phyloP scores from a whole-genome alignment of 2,797 vertebrate genomes.

The Cetoscarus ocellatus region DNA sequence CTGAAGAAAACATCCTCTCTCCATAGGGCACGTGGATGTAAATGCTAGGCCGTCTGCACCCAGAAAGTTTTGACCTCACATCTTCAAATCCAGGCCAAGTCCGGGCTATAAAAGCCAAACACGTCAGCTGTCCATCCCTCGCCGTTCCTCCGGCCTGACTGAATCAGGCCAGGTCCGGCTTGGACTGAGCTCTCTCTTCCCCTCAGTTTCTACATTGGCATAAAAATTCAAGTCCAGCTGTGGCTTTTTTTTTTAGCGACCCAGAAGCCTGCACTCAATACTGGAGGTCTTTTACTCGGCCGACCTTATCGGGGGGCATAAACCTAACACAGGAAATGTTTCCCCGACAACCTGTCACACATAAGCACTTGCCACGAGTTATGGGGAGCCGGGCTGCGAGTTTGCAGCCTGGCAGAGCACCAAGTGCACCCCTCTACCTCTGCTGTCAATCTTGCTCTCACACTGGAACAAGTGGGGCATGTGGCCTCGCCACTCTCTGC shows the following conservation, averaged over 20 bases:
- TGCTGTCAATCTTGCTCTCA: conserved; percentile 71
- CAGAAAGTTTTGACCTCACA: conserved; percentile 4
- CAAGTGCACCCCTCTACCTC: conserved; percentile 56
- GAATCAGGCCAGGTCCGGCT: conserved; percentile 30
- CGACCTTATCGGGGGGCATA: conserved; percentile 65
- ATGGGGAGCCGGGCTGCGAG: conserved; percentile 38
- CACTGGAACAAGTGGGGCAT: conserved; percentile 62
- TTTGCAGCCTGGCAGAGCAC: conserved; percentile 48
- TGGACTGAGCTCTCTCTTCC: not conserved
- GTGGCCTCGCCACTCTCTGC: conserved; percentile 54
- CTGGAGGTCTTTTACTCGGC: conserved; percentile 52
- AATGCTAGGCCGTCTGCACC: no score
- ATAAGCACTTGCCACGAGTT: conserved; percentile 58
- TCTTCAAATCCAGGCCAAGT: conserved; percentile 16
- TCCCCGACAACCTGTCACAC: conserved; percentile 72
- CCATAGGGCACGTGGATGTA: no score
- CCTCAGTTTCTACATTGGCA: conserved; percentile 22
- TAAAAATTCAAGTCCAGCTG: conserved; percentile 44
- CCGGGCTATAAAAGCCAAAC: not conserved
- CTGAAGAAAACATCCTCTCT: no score
- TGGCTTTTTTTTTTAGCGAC: conserved; percentile 7
- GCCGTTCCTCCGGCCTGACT: conserved; percentile 10
- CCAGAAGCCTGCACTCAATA: conserved; percentile 41
- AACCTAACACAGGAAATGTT: conserved; percentile 64
- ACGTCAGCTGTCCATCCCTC: conserved; percentile 8